Evolutionary conservation across 2,113 vertebrate genomes (phyloP).

Genomic region (Catagonus wagneri): DNA sequence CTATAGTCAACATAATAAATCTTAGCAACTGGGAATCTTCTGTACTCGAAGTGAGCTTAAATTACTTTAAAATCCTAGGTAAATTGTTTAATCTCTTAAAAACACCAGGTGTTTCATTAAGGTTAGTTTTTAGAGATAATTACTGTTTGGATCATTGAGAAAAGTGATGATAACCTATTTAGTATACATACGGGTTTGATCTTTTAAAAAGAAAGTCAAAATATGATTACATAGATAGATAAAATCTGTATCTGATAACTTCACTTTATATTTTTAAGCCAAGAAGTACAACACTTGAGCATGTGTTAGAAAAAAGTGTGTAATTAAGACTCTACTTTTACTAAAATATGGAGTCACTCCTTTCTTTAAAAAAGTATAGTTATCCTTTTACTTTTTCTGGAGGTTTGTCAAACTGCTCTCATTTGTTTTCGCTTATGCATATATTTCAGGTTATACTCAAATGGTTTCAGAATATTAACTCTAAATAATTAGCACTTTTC

Average conservation of each 20-base stretch:
- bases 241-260: constrained; percentile 47
- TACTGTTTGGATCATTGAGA: constrained; percentile 72
- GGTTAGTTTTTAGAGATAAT: constrained; percentile 68
- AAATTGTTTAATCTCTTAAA: constrained; percentile 71
- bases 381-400: neutral
- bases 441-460: neutral
- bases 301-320: neutral
- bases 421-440: fast-evolving
- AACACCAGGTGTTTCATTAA: constrained; percentile 75
- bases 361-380: neutral
- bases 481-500: neutral
- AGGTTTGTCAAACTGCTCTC: neutral
- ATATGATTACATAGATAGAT: constrained; percentile 58
- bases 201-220: constrained; percentile 60
- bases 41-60: constrained; percentile 50
- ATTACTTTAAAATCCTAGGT: constrained; percentile 46
- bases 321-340: neutral
- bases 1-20: constrained; percentile 44
- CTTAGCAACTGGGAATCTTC: neutral
- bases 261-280: constrained; percentile 26
- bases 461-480: neutral
- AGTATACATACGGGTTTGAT: constrained; percentile 60
- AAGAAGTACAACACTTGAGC: constrained; percentile 23
- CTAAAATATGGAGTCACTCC: neutral
- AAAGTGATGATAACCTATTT: constrained; percentile 71